phyloP scores from a whole-genome alignment of 2,113 vertebrate species.

The Chinchilla lanigera region DNA sequence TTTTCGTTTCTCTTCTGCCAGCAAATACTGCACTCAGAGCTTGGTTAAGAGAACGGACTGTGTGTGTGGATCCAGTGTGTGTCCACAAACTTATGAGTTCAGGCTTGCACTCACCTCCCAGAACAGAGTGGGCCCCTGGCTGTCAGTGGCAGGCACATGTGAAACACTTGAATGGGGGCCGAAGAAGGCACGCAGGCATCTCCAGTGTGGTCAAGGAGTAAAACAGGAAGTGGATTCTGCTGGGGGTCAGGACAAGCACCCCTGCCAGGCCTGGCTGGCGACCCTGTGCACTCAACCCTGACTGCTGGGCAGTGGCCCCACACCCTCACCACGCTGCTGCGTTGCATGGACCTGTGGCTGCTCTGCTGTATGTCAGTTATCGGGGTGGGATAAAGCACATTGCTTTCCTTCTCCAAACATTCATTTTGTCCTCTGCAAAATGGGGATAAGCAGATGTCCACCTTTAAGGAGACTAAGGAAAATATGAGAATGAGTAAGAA shows the following conservation, averaged over 20 bases:
- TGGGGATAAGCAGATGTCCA: not conserved
- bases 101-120: not conserved
- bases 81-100: not conserved
- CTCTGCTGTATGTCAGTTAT: not conserved
- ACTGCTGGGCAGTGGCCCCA: not conserved
- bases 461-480: not conserved
- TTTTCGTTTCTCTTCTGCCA: not conserved
- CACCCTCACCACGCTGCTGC: not conserved
- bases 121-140: not conserved
- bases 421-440: not conserved
- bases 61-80: not conserved
- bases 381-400: not conserved
- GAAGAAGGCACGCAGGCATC: not conserved
- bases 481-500: not conserved
- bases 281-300: not conserved
- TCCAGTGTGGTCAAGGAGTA: not conserved
- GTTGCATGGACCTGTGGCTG: rapidly evolving
- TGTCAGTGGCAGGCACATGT: not conserved
- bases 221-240: not conserved
- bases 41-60: not conserved
- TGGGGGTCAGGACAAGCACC: not conserved
- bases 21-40: not conserved
- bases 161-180: no score
- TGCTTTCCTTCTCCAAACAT: not conserved
- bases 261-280: no score